Evolutionary conservation across 2,888 invertebrate species (phyloP), one percentile per base, ranked within the genome.

Genomic region (Leuctra nigra): DNA sequence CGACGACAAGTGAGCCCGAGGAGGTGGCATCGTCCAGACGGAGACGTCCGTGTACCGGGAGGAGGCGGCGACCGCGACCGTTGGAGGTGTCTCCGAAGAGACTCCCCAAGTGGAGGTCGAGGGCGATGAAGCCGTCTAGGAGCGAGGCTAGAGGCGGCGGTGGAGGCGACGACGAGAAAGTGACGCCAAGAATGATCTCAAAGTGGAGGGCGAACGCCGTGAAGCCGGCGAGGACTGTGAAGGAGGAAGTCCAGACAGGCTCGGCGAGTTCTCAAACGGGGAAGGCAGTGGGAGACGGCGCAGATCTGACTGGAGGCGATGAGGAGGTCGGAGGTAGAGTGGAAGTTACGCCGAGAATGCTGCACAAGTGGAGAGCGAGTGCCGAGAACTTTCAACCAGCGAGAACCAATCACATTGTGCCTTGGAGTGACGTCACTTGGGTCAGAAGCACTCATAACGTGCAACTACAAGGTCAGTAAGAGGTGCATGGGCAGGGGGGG

Each of bases 281-380:
- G n/a, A n/a, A n/a, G n/a, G n/a, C n/a, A n/a, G n/a, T n/a, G n/a
- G 18, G 20, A 4, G 24, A 22, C 11, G 25, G 36, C 4, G 22
- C 50, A n/a, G 35, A 23, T 24, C 13, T 9, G 14, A 38, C 1
- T 14, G n/a, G 24, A 55, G 13, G 36, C 22, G 50, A 24, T 35
- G 52, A 23, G 44, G 39, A 24, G 24, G 11, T 20, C 13, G 16
- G 46, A 16, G n/a, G 7, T 18, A n/a, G n/a, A n/a, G n/a, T n/a
- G n/a, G n/a, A n/a, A n/a, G n/a, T n/a, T 22, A 53, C 33, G 18
- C 58, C 58, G 9, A 75, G 83, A 36, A 78, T 85, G 66, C 75
- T 87, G 13, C 81, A 83, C 41, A 86, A 86, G 67, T 87, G 87
- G 87, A 69, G 86, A 48, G 84, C 86, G 67, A 87, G 86, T 66